A percentile compares a stretch with the other conserved stretches of the same genome.
These are phyloP conservation scores for Thelaira solivaga DNA, from an alignment of 2,888 invertebrate genomes.

Conservation along the genomic window DNA sequence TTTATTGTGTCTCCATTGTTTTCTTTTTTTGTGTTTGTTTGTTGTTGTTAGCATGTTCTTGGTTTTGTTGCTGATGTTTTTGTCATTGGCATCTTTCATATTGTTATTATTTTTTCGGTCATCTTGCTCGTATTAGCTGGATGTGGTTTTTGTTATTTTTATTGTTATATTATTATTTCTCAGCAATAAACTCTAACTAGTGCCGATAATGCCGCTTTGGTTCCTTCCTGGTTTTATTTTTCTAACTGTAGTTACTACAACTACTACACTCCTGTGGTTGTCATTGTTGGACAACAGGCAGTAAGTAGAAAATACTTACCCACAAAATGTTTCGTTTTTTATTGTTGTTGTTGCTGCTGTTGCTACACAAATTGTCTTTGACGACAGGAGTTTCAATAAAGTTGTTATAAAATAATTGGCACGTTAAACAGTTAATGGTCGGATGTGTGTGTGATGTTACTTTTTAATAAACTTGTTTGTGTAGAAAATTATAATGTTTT, in stretches of 20 bases:
- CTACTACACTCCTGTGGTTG: no score
- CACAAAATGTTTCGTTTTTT: no score
- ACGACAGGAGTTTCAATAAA: constrained; percentile 61
- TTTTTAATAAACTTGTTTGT: background rate
- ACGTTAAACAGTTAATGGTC: constrained; percentile 59
- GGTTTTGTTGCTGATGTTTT: background rate
- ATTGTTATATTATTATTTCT: constrained; percentile 18
- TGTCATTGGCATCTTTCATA: constrained; percentile 32
- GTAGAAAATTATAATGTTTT: constrained; percentile 2
- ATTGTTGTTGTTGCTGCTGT: background rate
- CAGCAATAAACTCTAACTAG: constrained; percentile 18
- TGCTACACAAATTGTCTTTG: constrained; percentile 50
- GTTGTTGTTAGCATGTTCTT: no score
- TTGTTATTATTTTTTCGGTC: constrained; percentile 26
- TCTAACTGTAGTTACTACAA: constrained; percentile 7
- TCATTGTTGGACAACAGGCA: background rate
- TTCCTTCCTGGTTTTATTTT: background rate
- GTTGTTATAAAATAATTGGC: constrained; percentile 63
- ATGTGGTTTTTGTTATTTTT: constrained; percentile 13
- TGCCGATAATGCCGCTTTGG: constrained; percentile 24
- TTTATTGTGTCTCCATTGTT: constrained; percentile 1
- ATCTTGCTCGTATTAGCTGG: constrained; percentile 4
- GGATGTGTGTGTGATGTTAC: constrained; percentile 1
- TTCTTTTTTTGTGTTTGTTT: no score
- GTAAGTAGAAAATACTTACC: constrained; percentile 4